Evolutionary conservation across 1,140 invertebrate species (phyloP), one percentile per base, ranked within the genome.

Genomic region (Listronotus bonariensis): DNA sequence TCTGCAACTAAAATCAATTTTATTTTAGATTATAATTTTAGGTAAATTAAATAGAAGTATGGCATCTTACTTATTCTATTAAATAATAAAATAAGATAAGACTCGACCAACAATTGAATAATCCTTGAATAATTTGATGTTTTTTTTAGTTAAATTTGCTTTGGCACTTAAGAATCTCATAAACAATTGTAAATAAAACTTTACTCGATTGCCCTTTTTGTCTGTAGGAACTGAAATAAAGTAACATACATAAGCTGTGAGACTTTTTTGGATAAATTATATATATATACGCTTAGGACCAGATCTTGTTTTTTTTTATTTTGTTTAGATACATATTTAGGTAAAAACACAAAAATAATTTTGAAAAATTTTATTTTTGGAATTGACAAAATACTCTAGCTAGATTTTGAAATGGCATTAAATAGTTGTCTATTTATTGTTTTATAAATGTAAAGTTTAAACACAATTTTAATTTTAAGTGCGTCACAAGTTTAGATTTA

Each of bases 291-390:
- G 64, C 64, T 66, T 66, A 66, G 49, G 54, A 57, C 46, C 56
- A 66, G 64, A 66, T 66, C 64, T 66, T 60, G 58, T 57, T 66
- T 65, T 57, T n/a, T 62, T 65, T 43, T 65, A 65, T 65, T 65
- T 58, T 58, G 31, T 57, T 54, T 65, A 65, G 63, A 58, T 65
- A 65, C 54, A 56, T 57, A 53, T 43, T 11, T 64, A 56, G 54
- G 43, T 38, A 65, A 65, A 32, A 66, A 31, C 45, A 18, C 17
- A 42, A 40, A 54, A 65, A 51, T 20, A 51, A 42, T 46, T 55
- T n/a, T n/a, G n/a, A n/a, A 26, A 46, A 66, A 40, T 31, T 42
- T 56, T 34, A 32, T 48, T 52, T 65, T 55, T 54, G 36, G 42
- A 46, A 15, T 12, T 59, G 56, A 45, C 55, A 45, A 60, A 49